Base-by-base conservation (phyloP, 2,888 invertebrate genomes). In the Electrophaes corylata region DNA sequence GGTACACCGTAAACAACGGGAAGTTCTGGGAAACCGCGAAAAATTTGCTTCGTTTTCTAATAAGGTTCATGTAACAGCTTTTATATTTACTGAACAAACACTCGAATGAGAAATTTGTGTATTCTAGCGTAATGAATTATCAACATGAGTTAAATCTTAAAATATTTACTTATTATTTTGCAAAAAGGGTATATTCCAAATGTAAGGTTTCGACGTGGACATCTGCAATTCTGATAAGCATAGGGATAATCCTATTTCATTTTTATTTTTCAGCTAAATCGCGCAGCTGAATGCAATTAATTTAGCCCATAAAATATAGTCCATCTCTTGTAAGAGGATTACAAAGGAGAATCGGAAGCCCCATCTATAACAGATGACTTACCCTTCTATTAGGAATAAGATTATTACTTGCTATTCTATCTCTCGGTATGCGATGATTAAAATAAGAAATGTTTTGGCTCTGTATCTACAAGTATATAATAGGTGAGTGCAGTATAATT, bases 241-340 rank as follows among this genome's bases (percentile, higher is more conserved):
- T 37, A 3, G 16, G 10, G 12, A 35, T 35, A 10, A 37, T 37
- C 16, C 37, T 37, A 16, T 37, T 35, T 35, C 35, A 12, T 35
- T 12, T 35, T 12, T 35, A 35, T 14, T 35, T 35, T 37, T 37
- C 48, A 49, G 43, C 64, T 68, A 68, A 66, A 66, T 66, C 66
- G 45, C 55, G 39, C 20, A 54, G 45, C 56, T 56, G 54, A 66
- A 67, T 67, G 57, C 67, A 71, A 69, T 71, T 58, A 66, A 67
- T 66, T 71, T 53, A 49, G 52, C 58, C 60, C 67, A 63, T 67
- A 66, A 71, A 71, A 69, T 67, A 66, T 57, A 59, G 62, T 56
- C 64, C 66, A 60, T 68, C 70, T 65, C 64, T 65, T 62, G 68
- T 62, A 71, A 69, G 66, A 62, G 61, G 59, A 59, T 64, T 64